Conservation (phyloP, 2,888 invertebrate species). For the Apamea crenata region DNA sequence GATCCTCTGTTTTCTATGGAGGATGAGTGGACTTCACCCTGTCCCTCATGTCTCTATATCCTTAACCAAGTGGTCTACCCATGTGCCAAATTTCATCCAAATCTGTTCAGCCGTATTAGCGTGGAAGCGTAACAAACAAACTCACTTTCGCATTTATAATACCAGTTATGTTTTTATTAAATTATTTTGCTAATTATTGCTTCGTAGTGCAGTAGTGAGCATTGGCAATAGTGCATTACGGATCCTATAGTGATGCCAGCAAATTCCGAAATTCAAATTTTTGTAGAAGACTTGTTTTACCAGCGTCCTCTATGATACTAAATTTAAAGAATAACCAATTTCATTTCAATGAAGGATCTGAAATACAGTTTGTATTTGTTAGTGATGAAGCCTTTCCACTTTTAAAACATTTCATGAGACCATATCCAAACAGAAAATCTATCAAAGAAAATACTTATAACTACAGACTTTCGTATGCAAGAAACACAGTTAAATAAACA, state of each 20-base stretch:
- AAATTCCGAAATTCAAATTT: background rate
- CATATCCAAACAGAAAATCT: background rate
- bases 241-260: background rate
- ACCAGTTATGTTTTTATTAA: background rate
- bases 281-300: background rate
- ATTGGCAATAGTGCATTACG: background rate
- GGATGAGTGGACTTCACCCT: no score
- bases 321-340: no score
- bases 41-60: no score
- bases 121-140: no score
- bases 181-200: background rate
- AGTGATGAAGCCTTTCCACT: background rate
- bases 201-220: background rate
- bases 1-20: no score
- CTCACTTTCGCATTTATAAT: no score
- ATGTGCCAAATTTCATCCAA: no score
- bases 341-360: background rate
- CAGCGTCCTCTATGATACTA: no score
- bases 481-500: background rate
- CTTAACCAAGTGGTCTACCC: no score
- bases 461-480: background rate
- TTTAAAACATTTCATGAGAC: background rate
- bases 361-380: background rate
- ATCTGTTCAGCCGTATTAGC: no score
- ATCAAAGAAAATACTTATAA: background rate